These are phyloP conservation scores for Abrostola tripartita DNA, from an alignment of 2,888 invertebrate genomes.

Conservation along the genomic window DNA sequence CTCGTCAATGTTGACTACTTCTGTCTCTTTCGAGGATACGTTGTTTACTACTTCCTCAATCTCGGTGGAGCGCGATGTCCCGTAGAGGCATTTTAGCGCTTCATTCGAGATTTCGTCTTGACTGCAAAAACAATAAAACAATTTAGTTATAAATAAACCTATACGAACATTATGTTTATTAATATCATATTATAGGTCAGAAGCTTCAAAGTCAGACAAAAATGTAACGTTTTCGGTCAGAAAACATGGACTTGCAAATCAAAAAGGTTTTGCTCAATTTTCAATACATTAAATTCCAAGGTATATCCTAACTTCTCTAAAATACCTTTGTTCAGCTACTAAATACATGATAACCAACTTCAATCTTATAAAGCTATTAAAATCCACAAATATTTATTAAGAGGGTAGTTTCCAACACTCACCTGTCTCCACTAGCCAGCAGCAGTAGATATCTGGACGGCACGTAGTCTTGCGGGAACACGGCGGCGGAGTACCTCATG, in stretches of 20 bases:
- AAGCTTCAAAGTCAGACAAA: too few species aligned
- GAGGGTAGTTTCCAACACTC: conserved; percentile 55
- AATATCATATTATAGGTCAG: not conserved
- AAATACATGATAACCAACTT: too few species aligned
- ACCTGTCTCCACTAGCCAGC: conserved; percentile 95
- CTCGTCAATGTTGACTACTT: conserved; percentile 71
- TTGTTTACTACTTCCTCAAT: conserved; percentile 86
- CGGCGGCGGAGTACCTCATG: conserved; percentile 93
- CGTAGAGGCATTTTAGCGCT: conserved; percentile 92
- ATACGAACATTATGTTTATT: not conserved
- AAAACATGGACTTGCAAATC: too few species aligned
- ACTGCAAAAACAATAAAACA: conserved; percentile 68
- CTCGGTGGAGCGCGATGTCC: conserved; percentile 87
- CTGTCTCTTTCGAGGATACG: conserved; percentile 76
- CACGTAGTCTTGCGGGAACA: conserved; percentile 94
- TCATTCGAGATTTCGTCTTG: conserved; percentile 93
- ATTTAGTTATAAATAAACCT: not conserved
- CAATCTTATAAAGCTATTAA: too few species aligned
- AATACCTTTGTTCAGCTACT: too few species aligned
- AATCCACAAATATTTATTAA: not conserved
- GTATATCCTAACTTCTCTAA: too few species aligned
- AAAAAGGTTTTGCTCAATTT: too few species aligned
- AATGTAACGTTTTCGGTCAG: too few species aligned
- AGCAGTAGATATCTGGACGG: conserved; percentile 94
- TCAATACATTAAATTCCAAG: too few species aligned